A percentile compares a stretch with the other conserved stretches of the same genome.
Conservation (phyloP, 2,888 invertebrate genomes). For the Acleris laterana region DNA sequence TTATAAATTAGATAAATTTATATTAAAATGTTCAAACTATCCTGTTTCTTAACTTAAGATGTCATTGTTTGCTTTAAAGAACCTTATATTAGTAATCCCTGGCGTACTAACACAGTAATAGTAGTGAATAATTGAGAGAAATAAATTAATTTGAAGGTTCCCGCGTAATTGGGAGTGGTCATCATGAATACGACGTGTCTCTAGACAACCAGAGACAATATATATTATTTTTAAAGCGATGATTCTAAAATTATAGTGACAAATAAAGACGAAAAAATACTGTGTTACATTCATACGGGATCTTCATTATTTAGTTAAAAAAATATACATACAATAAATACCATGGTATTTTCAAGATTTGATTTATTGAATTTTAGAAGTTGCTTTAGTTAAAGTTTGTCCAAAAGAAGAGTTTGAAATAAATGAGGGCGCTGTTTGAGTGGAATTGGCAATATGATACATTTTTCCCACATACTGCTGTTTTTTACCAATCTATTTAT, state of each 20-base stretch:
- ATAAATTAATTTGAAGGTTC: slow-evolving; percentile 59
- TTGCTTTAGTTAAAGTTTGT: background rate
- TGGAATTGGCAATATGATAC: too few species aligned
- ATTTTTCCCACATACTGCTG: too few species aligned
- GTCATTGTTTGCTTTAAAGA: slow-evolving; percentile 6
- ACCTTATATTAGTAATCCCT: background rate
- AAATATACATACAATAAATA: too few species aligned
- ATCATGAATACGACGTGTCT: slow-evolving; percentile 80
- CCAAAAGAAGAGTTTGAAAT: too few species aligned
- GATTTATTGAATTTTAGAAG: too few species aligned
- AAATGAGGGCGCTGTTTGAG: too few species aligned
- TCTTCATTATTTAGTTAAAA: too few species aligned
- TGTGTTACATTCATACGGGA: background rate
- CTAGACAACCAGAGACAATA: slow-evolving; percentile 57
- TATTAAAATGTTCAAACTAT: slow-evolving; percentile 7
- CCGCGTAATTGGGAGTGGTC: slow-evolving; percentile 79
- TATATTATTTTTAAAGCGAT: slow-evolving; percentile 38
- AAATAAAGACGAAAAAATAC: slow-evolving; percentile 1
- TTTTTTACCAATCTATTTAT: too few species aligned
- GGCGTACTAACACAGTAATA: slow-evolving; percentile 23
- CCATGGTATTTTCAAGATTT: too few species aligned
- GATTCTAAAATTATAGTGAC: background rate
- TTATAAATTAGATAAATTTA: slow-evolving; percentile 18
- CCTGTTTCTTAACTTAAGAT: slow-evolving; percentile 3
- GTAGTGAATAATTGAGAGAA: slow-evolving; percentile 8